These are phyloP conservation scores for Opisthograptis luteolata DNA, from an alignment of 2,888 invertebrate genomes.

Conservation along the genomic window DNA sequence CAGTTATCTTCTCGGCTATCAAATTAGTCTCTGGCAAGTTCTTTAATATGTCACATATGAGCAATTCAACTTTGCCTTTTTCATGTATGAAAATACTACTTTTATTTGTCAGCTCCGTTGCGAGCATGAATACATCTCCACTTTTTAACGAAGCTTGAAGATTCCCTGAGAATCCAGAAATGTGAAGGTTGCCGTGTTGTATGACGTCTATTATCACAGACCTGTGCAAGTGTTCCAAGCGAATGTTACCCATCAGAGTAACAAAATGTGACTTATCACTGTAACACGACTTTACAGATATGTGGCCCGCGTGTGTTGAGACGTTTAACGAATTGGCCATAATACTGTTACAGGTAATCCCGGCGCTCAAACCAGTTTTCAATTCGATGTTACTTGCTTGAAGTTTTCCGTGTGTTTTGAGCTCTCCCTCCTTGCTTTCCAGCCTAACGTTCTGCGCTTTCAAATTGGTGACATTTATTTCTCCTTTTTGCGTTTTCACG, in stretches of 20 bases:
- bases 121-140: slow-evolving; percentile 77
- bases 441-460: slow-evolving; percentile 74
- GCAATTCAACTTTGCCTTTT: slow-evolving; percentile 77
- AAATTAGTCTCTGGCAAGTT: slow-evolving; percentile 77
- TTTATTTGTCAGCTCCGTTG: slow-evolving; percentile 69
- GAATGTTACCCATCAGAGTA: slow-evolving; percentile 75
- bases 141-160: slow-evolving; percentile 76
- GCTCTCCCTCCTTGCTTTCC: slow-evolving; percentile 66
- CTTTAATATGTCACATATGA: slow-evolving; percentile 69
- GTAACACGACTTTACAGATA: slow-evolving; percentile 75
- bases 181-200: slow-evolving; percentile 73
- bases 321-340: slow-evolving; percentile 69
- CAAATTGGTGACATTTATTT: slow-evolving; percentile 62
- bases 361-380: slow-evolving; percentile 69
- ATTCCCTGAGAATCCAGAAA: slow-evolving; percentile 74
- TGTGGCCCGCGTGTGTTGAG: slow-evolving; percentile 72
- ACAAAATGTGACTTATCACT: slow-evolving; percentile 77
- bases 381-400: slow-evolving; percentile 72
- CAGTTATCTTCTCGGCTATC: slow-evolving; percentile 77
- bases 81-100: slow-evolving; percentile 82
- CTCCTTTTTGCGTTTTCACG: slow-evolving; percentile 75
- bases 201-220: slow-evolving; percentile 77
- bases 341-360: slow-evolving; percentile 72
- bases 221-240: slow-evolving; percentile 67
- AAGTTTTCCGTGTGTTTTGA: slow-evolving; percentile 66